Percentiles rank a stretch among this genome's conserved stretches.
phyloP scores from a whole-genome alignment of 2,797 vertebrate species.

The Sebastolobus altivelis region DNA sequence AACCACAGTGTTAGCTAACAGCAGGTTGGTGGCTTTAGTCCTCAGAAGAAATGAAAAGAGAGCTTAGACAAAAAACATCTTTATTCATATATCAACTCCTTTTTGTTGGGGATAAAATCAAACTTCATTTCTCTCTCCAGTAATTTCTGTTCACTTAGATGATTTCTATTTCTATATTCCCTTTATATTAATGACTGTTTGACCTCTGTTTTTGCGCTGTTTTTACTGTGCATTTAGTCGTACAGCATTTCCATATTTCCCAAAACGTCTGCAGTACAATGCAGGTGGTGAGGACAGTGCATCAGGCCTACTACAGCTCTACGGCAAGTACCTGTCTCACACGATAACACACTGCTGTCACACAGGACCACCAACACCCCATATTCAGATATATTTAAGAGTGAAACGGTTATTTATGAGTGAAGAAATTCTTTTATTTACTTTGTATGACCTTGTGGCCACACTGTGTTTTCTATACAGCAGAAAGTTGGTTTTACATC shows the following conservation, averaged over 20 bases:
- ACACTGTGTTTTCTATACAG: not conserved
- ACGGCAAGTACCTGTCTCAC: not conserved
- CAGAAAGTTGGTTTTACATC: not conserved
- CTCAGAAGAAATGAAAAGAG: conserved; percentile 13
- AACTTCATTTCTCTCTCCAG: not conserved
- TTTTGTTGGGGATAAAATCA: not conserved
- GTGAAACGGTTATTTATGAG: not conserved
- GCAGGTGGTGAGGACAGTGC: not conserved
- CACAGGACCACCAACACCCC: not conserved
- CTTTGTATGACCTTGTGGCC: not conserved
- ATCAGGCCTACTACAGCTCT: not conserved
- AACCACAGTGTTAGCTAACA: conserved; percentile 38
- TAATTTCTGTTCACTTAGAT: not conserved
- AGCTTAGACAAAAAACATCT: conserved; percentile 2
- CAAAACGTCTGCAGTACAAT: not conserved
- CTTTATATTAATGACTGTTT: not conserved
- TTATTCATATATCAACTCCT: not conserved
- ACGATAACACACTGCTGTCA: not conserved
- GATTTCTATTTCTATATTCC: not conserved
- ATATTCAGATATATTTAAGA: not conserved
- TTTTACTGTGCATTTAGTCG: not conserved
- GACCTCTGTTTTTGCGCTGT: not conserved
- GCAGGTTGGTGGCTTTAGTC: conserved; percentile 20
- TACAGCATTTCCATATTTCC: not conserved
- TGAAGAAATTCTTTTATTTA: not conserved